Conservation (phyloP, 2,888 invertebrate species). For the Brassicogethes aeneus region DNA sequence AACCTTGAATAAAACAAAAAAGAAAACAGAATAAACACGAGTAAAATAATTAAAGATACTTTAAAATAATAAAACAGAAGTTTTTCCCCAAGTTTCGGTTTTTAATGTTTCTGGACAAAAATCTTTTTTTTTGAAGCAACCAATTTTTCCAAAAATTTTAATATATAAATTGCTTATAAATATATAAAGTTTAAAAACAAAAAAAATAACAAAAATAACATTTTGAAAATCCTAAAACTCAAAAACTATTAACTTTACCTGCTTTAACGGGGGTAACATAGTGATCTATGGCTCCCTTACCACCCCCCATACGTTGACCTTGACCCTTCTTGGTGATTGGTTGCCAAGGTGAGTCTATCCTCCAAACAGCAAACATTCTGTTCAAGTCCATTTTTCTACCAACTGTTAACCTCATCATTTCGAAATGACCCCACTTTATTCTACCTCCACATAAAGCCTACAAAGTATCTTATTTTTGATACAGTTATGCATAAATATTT, state of each 20-base stretch:
- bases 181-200: no score
- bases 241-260: slow-evolving; percentile 37
- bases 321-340: slow-evolving; percentile 83
- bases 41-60: no score
- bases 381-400: slow-evolving; percentile 69
- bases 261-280: slow-evolving; percentile 90
- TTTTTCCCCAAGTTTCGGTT: no score
- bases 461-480: slow-evolving; percentile 20
- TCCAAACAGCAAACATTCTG: slow-evolving; percentile 90
- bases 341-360: slow-evolving; percentile 94
- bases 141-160: no score
- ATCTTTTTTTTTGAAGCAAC: no score
- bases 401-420: slow-evolving; percentile 74
- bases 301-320: slow-evolving; percentile 92
- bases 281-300: slow-evolving; percentile 90
- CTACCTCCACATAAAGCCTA: slow-evolving; percentile 81
- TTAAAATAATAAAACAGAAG: no score
- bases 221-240: no score
- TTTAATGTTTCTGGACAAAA: no score
- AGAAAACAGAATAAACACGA: slow-evolving; percentile 1
- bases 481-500: not conserved
- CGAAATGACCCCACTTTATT: slow-evolving; percentile 71
- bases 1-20: not conserved
- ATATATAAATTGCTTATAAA: slow-evolving; percentile 1
- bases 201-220: no score